Conservation (phyloP, 2,888 invertebrate genomes). For the Hypena proboscidalis region DNA sequence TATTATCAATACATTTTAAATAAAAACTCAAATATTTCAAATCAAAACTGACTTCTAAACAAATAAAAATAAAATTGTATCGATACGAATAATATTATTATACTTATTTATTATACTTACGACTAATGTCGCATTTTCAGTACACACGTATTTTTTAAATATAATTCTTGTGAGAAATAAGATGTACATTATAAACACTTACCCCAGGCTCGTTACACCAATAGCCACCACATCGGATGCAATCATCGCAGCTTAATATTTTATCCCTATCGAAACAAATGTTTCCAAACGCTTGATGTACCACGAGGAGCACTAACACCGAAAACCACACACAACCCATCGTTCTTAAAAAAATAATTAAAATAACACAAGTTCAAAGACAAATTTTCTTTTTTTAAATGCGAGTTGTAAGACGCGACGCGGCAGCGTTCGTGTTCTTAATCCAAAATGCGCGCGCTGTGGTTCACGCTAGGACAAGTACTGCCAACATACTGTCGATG, state of each 20-base stretch:
- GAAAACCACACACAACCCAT: slow-evolving; percentile 66
- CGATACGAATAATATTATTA: too few relatives aligned
- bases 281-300: slow-evolving; percentile 60
- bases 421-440: slow-evolving; percentile 53
- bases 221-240: slow-evolving; percentile 63
- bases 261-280: slow-evolving; percentile 38
- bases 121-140: too few relatives aligned
- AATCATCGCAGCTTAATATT: slow-evolving; percentile 62
- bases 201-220: slow-evolving; percentile 68
- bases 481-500: slow-evolving; percentile 39
- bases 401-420: slow-evolving; percentile 28
- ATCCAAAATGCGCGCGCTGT: slow-evolving; percentile 57
- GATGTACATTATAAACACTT: slow-evolving; percentile 27
- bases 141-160: too few relatives aligned
- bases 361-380: slow-evolving; percentile 7
- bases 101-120: too few relatives aligned
- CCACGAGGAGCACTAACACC: slow-evolving; percentile 60
- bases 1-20: too few relatives aligned
- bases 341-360: slow-evolving; percentile 29
- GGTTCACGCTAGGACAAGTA: slow-evolving; percentile 50
- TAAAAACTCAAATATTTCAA: too few relatives aligned
- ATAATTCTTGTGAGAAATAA: too few relatives aligned
- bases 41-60: too few relatives aligned
- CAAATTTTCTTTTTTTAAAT: slow-evolving; percentile 21
- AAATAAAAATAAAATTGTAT: too few relatives aligned